Base-by-base conservation (phyloP, 2,888 invertebrate species). In the Spisula solida region DNA sequence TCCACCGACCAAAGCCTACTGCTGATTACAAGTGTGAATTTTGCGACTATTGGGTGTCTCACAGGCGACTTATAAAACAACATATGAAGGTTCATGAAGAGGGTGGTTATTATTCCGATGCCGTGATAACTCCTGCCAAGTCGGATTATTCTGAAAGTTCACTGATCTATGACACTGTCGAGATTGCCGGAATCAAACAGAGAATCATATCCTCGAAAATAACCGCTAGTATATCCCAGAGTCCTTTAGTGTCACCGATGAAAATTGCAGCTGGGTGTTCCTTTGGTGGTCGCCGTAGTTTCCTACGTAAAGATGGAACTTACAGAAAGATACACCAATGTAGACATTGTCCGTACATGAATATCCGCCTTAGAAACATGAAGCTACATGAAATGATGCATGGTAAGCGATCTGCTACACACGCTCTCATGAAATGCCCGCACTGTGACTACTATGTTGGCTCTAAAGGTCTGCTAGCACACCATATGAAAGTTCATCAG, bases 331-430 rank as follows among this genome's bases (percentile, higher is more conserved):
- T 98, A 98, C 98, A 98, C 96, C 98, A 98, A 96, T 99, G 98
- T 96, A 97, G 98, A 51, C 98, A 97, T 96, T 98, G 98, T 96
- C 98, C 98, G 0, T 98, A 98, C 96, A 98, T 98, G 20, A 98
- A 98, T 95, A 97, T 98, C n/a, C 97, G 98, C 82, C 98, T 98
- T 95, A 98, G 98, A 79, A 98, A 98, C 96, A 98, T 98, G 88
- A 97, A 98, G 51, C 98, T 98, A 94, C 98, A 99, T 96, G 98
- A 98, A 96, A 98, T 98, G 95, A 98, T 98, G 97, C 98, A 98
- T 96, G 96, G 96, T 6, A 97, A 97, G 48, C 96, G 95, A 20
- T 92, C 94, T 31, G 92, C 95, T 4, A 94, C 95, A 88, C 94
- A 96, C 78, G 94, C 96, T 82, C 91, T 96, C 86, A 96, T 96